Base-by-base conservation (phyloP, 2,113 vertebrate species). In the Colossoma macropomum region DNA sequence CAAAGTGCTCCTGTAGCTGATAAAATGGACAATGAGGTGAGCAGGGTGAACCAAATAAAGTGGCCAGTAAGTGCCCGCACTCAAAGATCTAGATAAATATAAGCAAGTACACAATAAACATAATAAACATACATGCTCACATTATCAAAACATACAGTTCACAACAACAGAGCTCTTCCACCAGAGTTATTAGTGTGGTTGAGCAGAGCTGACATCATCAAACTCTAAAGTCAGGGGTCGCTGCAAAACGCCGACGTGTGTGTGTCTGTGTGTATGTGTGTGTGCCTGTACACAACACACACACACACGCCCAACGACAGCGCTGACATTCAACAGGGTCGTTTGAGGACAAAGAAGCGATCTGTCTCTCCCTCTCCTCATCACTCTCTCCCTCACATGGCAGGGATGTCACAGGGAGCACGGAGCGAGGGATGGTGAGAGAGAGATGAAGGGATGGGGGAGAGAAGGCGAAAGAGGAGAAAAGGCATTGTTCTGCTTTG, bases 381-480 rank as follows among this genome's bases (percentile, higher is more conserved):
- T 87, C 78, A 62, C 75, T 71, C 86, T 75, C 72, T 30, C 84
- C 84, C 89, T 90, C 89, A 90, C 89, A 92, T 93, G 92, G 93
- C 90, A 86, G 93, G 90, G 92, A 94, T 93, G 93, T 93, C 93
- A 92, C 93, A 93, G 92, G 89, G 90, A 90, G 91, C 93, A 89
- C 90, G 88, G 89, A 91, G 90, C 88, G 88, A 93, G 88, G 84
- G 90, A 90, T 72, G 73, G 48, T 86, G 85, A 86, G 84, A 84
- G 83, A 86, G 84, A 82, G 84, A 87, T 76, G 73, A 56, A 75
- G 45, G 82, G 50, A 76, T 77, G 79, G 74, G 77, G 54, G 73
- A 79, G 75, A 79, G 75, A 56, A 83, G 52, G 68, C 45, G 82
- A 72, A 79, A 84, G 79, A 91, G 89, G 90, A 90, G 90, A 89